These are phyloP conservation scores for Clinocottus analis DNA, from an alignment of 2,113 vertebrate species.

Conservation along the genomic window DNA sequence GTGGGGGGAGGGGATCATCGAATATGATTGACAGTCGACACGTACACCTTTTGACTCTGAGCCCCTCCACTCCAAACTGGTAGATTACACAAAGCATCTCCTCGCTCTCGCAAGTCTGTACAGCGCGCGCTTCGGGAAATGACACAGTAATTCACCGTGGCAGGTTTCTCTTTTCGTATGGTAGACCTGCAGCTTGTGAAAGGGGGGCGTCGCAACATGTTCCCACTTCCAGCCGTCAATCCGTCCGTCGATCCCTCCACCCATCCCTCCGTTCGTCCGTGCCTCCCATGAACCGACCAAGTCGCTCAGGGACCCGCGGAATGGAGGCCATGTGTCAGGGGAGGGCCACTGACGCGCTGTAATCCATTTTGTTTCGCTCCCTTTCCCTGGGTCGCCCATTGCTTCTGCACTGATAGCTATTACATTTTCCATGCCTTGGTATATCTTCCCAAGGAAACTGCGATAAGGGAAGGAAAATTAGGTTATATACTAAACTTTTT, in stretches of 20 bases:
- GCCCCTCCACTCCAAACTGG: constrained; percentile 41
- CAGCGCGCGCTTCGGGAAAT: constrained; percentile 32
- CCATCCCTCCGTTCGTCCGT: constrained; percentile 1
- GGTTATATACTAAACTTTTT: constrained; percentile 37
- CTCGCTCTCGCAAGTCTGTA: constrained; percentile 29
- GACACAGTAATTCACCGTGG: constrained; percentile 63
- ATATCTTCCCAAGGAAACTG: constrained; percentile 44
- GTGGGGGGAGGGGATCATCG: not conserved
- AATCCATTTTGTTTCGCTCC: constrained; percentile 82
- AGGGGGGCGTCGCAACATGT: constrained; percentile 35
- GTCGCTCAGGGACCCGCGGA: constrained; percentile 40
- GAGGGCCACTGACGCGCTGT: constrained; percentile 71
- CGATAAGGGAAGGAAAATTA: constrained; percentile 31
- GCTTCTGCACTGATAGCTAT: constrained; percentile 63
- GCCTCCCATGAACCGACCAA: constrained; percentile 41
- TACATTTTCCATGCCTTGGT: constrained; percentile 51
- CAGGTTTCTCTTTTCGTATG: constrained; percentile 54
- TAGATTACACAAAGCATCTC: constrained; percentile 39
- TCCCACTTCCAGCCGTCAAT: constrained; percentile 18
- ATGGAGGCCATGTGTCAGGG: constrained; percentile 75
- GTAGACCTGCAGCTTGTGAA: constrained; percentile 47
- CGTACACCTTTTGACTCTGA: constrained; percentile 57
- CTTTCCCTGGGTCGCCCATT: constrained; percentile 65
- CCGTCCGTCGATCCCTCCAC: constrained; percentile 31
- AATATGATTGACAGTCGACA: constrained; percentile 64